phyloP scores from a whole-genome alignment of 2,113 vertebrate species.

The Kryptolebias marmoratus region DNA sequence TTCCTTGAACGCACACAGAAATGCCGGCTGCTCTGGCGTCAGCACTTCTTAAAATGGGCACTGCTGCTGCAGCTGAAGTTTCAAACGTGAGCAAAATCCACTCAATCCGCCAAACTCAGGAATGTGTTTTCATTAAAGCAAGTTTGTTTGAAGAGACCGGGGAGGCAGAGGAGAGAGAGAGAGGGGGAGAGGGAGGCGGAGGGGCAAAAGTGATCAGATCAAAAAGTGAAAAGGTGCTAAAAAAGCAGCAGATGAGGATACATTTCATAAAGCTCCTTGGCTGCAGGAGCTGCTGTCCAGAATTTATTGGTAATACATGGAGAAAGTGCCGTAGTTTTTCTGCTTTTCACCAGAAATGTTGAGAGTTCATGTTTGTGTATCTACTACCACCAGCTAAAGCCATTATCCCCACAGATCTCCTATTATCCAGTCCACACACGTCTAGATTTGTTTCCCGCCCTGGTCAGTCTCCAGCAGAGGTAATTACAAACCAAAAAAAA shows the following conservation, averaged over 20 bases:
- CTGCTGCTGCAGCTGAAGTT: slow-evolving; percentile 35
- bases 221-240: slow-evolving; percentile 33
- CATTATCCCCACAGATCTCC: slow-evolving; percentile 48
- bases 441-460: slow-evolving; percentile 50
- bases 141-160: slow-evolving; percentile 77
- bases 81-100: slow-evolving; percentile 60
- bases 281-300: slow-evolving; percentile 36
- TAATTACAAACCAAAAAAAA: slow-evolving; percentile 63
- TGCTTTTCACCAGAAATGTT: slow-evolving; percentile 16
- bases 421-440: slow-evolving; percentile 55
- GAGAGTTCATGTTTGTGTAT: slow-evolving; percentile 7
- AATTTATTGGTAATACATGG: slow-evolving; percentile 30
- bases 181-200: slow-evolving; percentile 42
- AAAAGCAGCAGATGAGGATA: slow-evolving; percentile 33
- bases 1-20: slow-evolving; percentile 72
- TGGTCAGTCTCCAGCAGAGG: slow-evolving; percentile 59
- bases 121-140: slow-evolving; percentile 79
- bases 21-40: slow-evolving; percentile 63
- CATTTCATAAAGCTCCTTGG: slow-evolving; percentile 34
- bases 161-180: slow-evolving; percentile 29
- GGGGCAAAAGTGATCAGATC: slow-evolving; percentile 64
- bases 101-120: slow-evolving; percentile 71
- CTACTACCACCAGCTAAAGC: slow-evolving; percentile 45
- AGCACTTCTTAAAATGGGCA: slow-evolving; percentile 76
- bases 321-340: slow-evolving; percentile 31